A percentile compares a stretch with the other conserved stretches of the same genome.
phyloP scores from a whole-genome alignment of 2,113 vertebrate species.

The Mionectes macconnelli region DNA sequence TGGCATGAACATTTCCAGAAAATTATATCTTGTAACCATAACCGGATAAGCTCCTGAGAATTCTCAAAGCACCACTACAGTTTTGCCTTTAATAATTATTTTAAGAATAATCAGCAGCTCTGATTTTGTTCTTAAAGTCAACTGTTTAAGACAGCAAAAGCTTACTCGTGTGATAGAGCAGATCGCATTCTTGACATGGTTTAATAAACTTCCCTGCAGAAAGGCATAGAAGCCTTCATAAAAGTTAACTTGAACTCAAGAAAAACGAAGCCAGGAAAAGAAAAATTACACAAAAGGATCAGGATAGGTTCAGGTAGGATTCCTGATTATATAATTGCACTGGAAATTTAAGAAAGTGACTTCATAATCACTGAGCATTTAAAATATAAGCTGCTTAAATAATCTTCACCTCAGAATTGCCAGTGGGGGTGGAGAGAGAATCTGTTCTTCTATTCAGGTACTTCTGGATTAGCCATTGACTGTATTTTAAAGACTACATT shows the following conservation, averaged over 20 bases:
- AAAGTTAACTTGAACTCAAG: neutral
- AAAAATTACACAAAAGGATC: neutral
- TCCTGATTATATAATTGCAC: neutral
- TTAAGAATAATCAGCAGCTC: neutral
- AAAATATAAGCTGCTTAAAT: conserved; percentile 32
- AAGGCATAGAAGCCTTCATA: neutral
- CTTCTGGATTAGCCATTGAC: neutral
- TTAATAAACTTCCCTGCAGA: neutral
- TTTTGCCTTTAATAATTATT: neutral
- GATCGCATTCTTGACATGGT: neutral
- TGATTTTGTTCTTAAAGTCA: neutral
- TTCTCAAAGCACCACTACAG: neutral
- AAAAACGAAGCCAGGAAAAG: neutral
- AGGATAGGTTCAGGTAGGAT: neutral
- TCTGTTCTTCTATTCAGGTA: neutral
- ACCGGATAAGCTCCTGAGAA: neutral
- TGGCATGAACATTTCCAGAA: neutral
- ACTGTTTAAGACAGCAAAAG: neutral
- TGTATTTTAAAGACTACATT: neutral
- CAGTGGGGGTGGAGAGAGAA: neutral
- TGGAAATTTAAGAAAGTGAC: neutral
- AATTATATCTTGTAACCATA: neutral
- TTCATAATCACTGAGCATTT: neutral
- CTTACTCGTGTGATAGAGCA: neutral
- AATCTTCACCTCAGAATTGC: neutral